phyloP scores from a whole-genome alignment of 2,888 invertebrate genomes.

The Drosophila prolongata region DNA sequence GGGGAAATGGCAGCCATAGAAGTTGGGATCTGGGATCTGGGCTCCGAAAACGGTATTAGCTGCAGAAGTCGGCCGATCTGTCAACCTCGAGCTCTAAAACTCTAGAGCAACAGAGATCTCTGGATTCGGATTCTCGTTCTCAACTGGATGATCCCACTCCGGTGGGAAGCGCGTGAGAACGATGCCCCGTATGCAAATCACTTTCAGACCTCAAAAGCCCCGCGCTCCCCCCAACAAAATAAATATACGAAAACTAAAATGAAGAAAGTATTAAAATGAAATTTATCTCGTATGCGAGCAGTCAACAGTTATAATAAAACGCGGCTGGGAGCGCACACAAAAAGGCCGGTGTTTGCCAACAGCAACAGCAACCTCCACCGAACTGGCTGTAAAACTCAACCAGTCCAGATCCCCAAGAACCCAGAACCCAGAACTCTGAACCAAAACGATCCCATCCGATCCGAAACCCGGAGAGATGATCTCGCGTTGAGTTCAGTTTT shows the following conservation, averaged over 20 bases:
- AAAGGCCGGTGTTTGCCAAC: slow-evolving; percentile 76
- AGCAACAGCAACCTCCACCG: slow-evolving; percentile 55
- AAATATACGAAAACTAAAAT: slow-evolving; percentile 77
- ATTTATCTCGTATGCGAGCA: slow-evolving; percentile 71
- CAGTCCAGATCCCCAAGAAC: slow-evolving; percentile 47
- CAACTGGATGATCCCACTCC: slow-evolving; percentile 63
- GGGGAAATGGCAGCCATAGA: slow-evolving; percentile 60
- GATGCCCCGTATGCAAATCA: slow-evolving; percentile 74
- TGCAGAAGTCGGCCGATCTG: slow-evolving; percentile 67
- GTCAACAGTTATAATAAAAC: slow-evolving; percentile 73
- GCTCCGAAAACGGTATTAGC: slow-evolving; percentile 60
- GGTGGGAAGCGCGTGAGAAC: slow-evolving; percentile 78
- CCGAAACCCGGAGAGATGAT: slow-evolving; percentile 50
- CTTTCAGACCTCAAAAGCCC: slow-evolving; percentile 50
- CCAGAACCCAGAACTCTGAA: slow-evolving; percentile 25
- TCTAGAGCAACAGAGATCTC: no score
- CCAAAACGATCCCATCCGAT: slow-evolving; percentile 5
- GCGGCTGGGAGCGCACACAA: slow-evolving; percentile 73
- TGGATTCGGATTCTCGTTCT: slow-evolving; percentile 4
- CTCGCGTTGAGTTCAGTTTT: slow-evolving; percentile 67
- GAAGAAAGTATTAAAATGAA: slow-evolving; percentile 80
- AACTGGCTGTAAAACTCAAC: slow-evolving; percentile 67
- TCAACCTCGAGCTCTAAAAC: slow-evolving; percentile 43
- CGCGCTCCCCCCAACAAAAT: slow-evolving; percentile 41
- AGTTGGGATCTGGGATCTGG: slow-evolving; percentile 28